Percentiles rank a stretch among this genome's conserved stretches.
phyloP scores from a whole-genome alignment of 2,113 vertebrate species.

The Dasyurus viverrinus region DNA sequence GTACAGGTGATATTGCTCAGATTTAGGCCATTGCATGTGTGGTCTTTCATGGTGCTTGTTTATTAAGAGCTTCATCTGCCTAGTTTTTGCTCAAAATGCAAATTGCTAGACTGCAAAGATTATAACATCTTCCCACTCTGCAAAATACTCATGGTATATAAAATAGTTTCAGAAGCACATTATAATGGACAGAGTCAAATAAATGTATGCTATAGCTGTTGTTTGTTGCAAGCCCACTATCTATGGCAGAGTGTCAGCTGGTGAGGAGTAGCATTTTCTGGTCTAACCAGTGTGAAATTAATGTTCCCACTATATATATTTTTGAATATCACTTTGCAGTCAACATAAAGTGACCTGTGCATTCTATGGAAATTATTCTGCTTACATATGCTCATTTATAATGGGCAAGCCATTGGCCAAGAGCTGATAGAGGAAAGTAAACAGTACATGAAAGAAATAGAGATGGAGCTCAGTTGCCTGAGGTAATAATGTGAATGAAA shows the following conservation, averaged over 20 bases:
- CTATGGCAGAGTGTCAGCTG: not conserved
- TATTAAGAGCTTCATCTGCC: not conserved
- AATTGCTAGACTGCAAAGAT: not conserved
- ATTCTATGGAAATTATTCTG: not conserved
- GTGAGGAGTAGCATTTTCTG: not conserved
- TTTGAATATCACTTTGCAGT: not conserved
- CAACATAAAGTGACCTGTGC: conserved; percentile 11
- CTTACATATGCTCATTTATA: not conserved
- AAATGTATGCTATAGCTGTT: not conserved
- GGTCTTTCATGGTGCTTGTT: not conserved
- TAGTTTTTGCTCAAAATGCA: not conserved
- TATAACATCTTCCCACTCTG: not conserved
- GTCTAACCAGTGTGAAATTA: not conserved
- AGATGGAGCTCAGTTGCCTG: not conserved
- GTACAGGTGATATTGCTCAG: not conserved
- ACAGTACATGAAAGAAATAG: not conserved
- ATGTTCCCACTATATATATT: not conserved
- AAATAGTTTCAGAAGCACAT: not conserved
- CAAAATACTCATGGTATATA: not conserved
- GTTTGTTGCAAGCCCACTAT: not conserved
- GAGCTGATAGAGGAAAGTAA: not conserved
- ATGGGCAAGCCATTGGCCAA: not conserved
- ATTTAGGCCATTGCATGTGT: not conserved
- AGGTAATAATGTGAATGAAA: conserved; percentile 7
- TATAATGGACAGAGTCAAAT: not conserved